Evolutionary conservation across 2,113 vertebrate genomes (phyloP).

Genomic region (Harpagus bidentatus): DNA sequence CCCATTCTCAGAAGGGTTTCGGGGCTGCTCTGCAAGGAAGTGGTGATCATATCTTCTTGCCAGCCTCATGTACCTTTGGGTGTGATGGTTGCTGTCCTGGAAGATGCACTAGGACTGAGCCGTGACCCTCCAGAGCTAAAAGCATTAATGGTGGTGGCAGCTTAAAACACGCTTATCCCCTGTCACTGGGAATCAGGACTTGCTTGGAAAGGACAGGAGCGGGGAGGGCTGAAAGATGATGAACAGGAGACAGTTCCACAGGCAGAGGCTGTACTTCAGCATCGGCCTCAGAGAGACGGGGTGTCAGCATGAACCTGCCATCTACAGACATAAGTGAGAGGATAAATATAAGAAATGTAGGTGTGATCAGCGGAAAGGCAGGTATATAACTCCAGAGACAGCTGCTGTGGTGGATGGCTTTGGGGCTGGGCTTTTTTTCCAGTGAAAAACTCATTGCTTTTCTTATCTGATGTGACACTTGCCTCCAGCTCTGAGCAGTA

Average conservation of each 20-base stretch:
- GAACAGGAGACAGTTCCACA: not conserved
- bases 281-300: not conserved
- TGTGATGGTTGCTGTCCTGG: not conserved
- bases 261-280: not conserved
- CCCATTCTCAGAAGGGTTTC: not conserved
- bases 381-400: not conserved
- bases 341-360: not conserved
- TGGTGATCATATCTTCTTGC: not conserved
- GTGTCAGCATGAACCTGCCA: not conserved
- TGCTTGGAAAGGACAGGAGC: not conserved
- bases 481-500: not conserved
- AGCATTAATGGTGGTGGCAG: not conserved
- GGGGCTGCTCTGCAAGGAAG: not conserved
- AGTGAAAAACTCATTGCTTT: not conserved
- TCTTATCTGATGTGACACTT: constrained; percentile 25
- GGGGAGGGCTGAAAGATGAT: not conserved
- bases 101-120: not conserved
- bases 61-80: not conserved
- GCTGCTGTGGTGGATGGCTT: not conserved
- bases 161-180: not conserved
- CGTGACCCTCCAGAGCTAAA: not conserved
- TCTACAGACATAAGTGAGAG: not conserved
- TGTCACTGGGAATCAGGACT: not conserved
- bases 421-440: not conserved
- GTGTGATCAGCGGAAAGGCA: not conserved